phyloP scores from a whole-genome alignment of 2,113 vertebrate genomes.

The Trematomus loennbergii region DNA sequence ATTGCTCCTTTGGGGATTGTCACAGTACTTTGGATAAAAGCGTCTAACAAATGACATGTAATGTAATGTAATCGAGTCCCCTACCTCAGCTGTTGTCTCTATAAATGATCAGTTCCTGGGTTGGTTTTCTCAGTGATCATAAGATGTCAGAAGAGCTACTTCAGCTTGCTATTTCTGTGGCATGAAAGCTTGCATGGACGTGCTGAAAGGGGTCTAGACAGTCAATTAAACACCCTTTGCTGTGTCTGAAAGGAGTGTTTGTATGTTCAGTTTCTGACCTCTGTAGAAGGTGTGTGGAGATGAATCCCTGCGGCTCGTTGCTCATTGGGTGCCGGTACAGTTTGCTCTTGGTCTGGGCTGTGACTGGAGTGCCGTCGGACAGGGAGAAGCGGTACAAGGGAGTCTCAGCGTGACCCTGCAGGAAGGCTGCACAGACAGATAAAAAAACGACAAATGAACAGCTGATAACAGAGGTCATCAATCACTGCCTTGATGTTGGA shows the following conservation, averaged over 20 bases:
- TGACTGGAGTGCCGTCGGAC: slow-evolving; percentile 95
- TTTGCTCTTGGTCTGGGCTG: slow-evolving; percentile 96
- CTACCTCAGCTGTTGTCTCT: no score
- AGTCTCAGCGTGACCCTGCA: slow-evolving; percentile 94
- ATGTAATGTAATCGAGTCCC: no score
- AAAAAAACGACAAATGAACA: slow-evolving; percentile 30
- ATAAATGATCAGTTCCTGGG: background rate
- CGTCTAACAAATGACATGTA: no score
- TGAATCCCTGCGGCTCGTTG: slow-evolving; percentile 93
- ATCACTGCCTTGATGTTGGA: slow-evolving; percentile 17
- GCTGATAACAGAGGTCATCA: slow-evolving; percentile 30
- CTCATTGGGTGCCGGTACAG: slow-evolving; percentile 93
- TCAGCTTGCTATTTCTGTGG: no score
- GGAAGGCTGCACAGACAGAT: slow-evolving; percentile 86
- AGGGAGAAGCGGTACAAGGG: slow-evolving; percentile 95
- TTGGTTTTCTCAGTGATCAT: slow-evolving; percentile 27
- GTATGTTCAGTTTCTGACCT: slow-evolving; percentile 81
- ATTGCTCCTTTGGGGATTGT: no score
- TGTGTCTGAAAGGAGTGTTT: slow-evolving; percentile 10
- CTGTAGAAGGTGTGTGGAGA: slow-evolving; percentile 96
- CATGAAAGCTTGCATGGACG: slow-evolving; percentile 52
- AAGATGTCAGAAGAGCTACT: background rate
- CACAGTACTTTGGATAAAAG: no score
- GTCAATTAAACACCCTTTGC: slow-evolving; percentile 26
- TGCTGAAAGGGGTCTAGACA: slow-evolving; percentile 27